phyloP scores from a whole-genome alignment of 2,113 vertebrate genomes.

The Arizona elegans region DNA sequence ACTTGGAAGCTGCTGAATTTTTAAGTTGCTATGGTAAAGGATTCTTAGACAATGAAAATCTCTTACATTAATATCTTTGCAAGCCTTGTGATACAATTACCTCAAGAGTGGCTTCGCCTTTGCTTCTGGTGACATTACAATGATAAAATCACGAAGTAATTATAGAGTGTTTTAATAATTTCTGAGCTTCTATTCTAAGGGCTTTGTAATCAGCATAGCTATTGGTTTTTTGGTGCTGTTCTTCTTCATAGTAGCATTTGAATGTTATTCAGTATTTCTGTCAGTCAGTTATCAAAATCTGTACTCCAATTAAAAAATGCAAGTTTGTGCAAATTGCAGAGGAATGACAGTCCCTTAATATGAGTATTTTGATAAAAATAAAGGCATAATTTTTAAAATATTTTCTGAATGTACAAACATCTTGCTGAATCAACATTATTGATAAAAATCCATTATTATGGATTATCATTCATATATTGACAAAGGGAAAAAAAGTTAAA shows the following conservation, averaged over 20 bases:
- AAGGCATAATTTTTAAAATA: slow-evolving; percentile 11
- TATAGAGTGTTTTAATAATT: slow-evolving; percentile 64
- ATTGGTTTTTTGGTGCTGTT: slow-evolving; percentile 55
- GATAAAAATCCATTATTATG: not conserved
- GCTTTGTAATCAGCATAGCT: slow-evolving; percentile 50
- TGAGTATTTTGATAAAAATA: slow-evolving; percentile 24
- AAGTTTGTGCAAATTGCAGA: slow-evolving; percentile 22
- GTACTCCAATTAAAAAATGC: slow-evolving; percentile 34
- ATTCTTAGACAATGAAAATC: slow-evolving; percentile 68
- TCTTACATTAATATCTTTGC: slow-evolving; percentile 68
- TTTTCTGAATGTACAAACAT: slow-evolving; percentile 20
- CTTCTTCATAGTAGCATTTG: slow-evolving; percentile 53
- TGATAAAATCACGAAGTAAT: slow-evolving; percentile 73
- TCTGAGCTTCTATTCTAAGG: slow-evolving; percentile 48
- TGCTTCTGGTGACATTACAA: slow-evolving; percentile 56
- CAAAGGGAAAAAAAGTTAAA: not conserved
- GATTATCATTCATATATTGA: not conserved
- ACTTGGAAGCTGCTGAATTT: slow-evolving; percentile 65
- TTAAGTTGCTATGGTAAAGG: slow-evolving; percentile 76
- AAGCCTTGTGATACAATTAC: slow-evolving; percentile 66
- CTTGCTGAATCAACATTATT: not conserved
- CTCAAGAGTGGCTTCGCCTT: slow-evolving; percentile 60
- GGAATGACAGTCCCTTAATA: slow-evolving; percentile 25
- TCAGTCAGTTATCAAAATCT: slow-evolving; percentile 49
- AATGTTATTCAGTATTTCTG: slow-evolving; percentile 42